Base-by-base conservation (phyloP, 2,888 invertebrate species). In the Ischnura elegans region DNA sequence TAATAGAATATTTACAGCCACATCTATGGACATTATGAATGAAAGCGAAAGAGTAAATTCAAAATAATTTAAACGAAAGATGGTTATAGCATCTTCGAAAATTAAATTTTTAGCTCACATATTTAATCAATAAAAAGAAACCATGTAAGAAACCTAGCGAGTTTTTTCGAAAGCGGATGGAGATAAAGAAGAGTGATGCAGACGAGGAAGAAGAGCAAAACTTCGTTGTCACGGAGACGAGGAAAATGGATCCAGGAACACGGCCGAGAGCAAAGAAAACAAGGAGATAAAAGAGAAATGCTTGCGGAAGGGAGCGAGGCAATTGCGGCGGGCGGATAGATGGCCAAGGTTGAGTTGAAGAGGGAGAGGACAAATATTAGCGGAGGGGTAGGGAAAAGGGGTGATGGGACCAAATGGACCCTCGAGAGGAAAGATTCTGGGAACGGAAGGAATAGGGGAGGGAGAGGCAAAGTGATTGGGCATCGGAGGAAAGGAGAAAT, bases 281-380 rank as follows among this genome's bases (percentile, higher is more conserved):
- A 76, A 76, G 76, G 36, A 36, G 76, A 76, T 76, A 76, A 76
- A 76, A 76, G 76, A 76, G 36, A 76, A 76, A 76, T 13, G 76
- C 76, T 76, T 76, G 76, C 76, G 76, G n/a, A 10, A 76, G 61
- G n/a, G 51, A 51, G 51, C 16, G 10, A 25, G 76, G 36, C 76
- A 76, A 36, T 76, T 76, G 76, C 76, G 76, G 76, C 76, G 25
- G 29, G 29, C 76, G 10, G 36, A 36, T 29, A 76, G 76, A 76
- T 36, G 76, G 76, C 76, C 36, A 76, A 76, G 76, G 76, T 76
- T 76, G 76, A 29, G 76, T 25, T 76, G 29, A 76, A 42, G 42
- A 42, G 85, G 42, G 85, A 43, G 43, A 19, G 76, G 76, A 25
- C 21, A 45, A 86, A 76, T 76, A 76, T 76, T 43, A 76, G 45